Evolutionary conservation across 2,888 invertebrate species (phyloP).

Genomic region (Leptinotarsa haldemani): DNA sequence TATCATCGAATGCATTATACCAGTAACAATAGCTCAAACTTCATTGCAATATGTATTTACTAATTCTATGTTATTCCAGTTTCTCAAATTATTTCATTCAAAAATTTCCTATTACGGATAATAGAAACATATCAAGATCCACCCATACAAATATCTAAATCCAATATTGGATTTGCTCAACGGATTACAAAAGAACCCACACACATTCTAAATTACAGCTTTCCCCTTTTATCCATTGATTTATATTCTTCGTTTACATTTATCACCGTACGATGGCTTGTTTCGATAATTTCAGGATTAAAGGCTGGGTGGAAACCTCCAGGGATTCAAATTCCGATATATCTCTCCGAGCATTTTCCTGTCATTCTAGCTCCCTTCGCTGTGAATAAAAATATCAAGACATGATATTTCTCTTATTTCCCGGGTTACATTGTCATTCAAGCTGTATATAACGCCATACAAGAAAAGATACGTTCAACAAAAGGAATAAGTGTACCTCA

Average conservation of each 20-base stretch:
- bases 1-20: too few species aligned
- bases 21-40: too few species aligned
- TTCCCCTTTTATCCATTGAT: conserved; percentile 15
- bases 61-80: too few species aligned
- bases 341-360: conserved; percentile 9
- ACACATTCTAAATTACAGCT: neutral
- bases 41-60: too few species aligned
- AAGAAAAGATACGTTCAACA: neutral
- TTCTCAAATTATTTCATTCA: too few species aligned
- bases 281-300: conserved; percentile 21
- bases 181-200: neutral
- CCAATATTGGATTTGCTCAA: neutral
- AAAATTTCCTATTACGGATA: too few species aligned
- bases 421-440: neutral
- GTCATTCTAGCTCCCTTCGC: neutral
- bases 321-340: conserved; percentile 15
- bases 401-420: neutral
- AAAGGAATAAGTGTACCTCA: neutral
- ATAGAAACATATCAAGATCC: too few species aligned
- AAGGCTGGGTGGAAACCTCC: conserved; percentile 17
- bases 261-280: conserved; percentile 15
- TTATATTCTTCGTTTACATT: conserved; percentile 15
- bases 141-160: neutral
- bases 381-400: conserved; percentile 9
- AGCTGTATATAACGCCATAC: neutral